Conservation (phyloP, 2,888 invertebrate genomes). For the Philereme transversata region DNA sequence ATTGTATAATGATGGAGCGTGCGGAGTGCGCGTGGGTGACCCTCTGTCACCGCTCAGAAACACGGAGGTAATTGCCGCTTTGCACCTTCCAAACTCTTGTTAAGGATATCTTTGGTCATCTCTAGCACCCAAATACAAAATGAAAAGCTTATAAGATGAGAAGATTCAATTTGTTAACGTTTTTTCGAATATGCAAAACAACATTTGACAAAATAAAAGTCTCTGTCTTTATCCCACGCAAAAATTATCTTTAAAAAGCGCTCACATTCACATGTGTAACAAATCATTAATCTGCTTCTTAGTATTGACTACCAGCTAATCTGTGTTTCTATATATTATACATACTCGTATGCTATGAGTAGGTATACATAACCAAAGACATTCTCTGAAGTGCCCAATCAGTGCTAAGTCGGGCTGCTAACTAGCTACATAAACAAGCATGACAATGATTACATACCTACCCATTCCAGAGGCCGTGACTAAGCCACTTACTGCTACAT, state of each 20-base stretch:
- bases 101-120: conserved; percentile 3
- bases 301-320: not conserved
- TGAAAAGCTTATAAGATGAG: no score
- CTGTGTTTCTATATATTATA: conserved; percentile 2
- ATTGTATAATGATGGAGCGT: conserved; percentile 78
- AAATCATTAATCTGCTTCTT: conserved; percentile 24
- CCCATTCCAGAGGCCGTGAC: conserved; percentile 35
- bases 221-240: conserved; percentile 11
- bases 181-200: no score
- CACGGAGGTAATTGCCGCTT: conserved; percentile 58
- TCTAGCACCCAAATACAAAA: no score
- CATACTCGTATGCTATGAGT: not conserved
- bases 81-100: conserved; percentile 50
- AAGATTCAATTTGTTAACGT: no score
- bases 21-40: conserved; percentile 76
- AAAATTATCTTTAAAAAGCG: conserved; percentile 23
- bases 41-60: conserved; percentile 66
- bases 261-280: conserved; percentile 29
- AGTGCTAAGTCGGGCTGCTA: conserved; percentile 44
- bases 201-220: no score
- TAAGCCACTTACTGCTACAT: conserved; percentile 30
- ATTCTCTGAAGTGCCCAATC: conserved; percentile 50
- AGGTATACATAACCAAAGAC: conserved; percentile 38
- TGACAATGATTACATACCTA: conserved; percentile 45
- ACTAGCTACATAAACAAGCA: conserved; percentile 52